These are phyloP conservation scores for Rhopalosiphum maidis DNA, from an alignment of 1,140 invertebrate genomes.

Conservation along the genomic window DNA sequence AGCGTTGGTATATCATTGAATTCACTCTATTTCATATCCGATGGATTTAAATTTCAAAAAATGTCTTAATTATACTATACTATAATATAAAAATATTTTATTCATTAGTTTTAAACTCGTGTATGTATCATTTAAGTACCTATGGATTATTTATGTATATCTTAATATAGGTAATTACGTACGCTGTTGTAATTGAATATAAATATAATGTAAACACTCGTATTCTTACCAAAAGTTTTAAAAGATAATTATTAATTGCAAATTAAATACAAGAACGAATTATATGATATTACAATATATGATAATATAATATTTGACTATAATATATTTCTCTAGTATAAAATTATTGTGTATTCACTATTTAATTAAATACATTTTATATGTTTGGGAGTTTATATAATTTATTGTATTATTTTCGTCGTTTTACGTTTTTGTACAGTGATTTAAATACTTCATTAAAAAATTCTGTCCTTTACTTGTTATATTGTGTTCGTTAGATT, in stretches of 20 bases:
- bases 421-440: neutral
- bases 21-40: neutral
- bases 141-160: neutral
- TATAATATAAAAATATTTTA: neutral
- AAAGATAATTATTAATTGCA: neutral
- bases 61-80: no score
- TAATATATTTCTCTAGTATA: neutral
- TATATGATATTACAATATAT: neutral
- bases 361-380: neutral
- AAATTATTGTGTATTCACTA: neutral
- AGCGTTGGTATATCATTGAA: neutral
- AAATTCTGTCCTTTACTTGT: neutral
- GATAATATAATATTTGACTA: no score
- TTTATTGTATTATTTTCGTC: no score
- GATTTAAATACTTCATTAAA: neutral
- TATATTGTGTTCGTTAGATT: neutral
- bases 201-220: neutral
- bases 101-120: no score
- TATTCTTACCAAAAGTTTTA: neutral
- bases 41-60: neutral
- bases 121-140: no score
- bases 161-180: no score
- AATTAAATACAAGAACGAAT: neutral
- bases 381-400: neutral
- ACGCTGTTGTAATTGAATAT: no score